Evolutionary conservation across 2,113 vertebrate species (phyloP).

Genomic region (Meles meles): DNA sequence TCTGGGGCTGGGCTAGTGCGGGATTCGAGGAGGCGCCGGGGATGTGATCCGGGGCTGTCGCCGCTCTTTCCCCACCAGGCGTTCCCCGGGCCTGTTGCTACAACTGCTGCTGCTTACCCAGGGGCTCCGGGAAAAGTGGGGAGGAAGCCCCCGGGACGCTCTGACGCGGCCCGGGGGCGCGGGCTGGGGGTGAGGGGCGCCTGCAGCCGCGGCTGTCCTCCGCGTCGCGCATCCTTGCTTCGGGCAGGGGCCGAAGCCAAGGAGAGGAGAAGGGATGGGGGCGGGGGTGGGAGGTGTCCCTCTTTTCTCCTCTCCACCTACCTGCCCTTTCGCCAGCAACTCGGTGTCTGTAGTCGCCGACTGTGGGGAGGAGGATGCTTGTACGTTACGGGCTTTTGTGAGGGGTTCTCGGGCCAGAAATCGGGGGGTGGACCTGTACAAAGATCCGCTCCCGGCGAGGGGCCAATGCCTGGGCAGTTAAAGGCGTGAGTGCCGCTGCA

Average conservation of each 20-base stretch:
- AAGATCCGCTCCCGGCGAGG: constrained; percentile 2
- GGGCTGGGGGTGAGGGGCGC: neutral
- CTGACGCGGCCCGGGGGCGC: neutral
- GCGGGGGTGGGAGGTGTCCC: constrained; percentile 42
- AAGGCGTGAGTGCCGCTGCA: neutral
- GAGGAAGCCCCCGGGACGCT: constrained; percentile 31
- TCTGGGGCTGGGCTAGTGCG: constrained; percentile 28
- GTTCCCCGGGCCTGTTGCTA: constrained; percentile 61
- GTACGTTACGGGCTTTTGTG: neutral
- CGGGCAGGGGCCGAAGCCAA: constrained; percentile 12
- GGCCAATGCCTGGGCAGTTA: neutral
- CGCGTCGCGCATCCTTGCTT: constrained; percentile 42
- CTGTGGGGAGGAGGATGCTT: neutral
- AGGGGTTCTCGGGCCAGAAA: neutral
- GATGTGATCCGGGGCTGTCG: neutral
- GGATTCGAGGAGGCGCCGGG: neutral
- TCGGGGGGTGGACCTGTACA: constrained; percentile 37
- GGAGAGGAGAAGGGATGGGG: constrained; percentile 34
- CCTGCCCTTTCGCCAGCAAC: neutral
- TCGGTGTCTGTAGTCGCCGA: neutral
- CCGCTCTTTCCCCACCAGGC: neutral
- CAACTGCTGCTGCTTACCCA: constrained; percentile 38
- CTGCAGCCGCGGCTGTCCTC: neutral
- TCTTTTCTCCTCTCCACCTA: neutral
- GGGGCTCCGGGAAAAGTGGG: constrained; percentile 63